Evolutionary conservation across 2,113 vertebrate genomes (phyloP).

Genomic region (Ellobius talpinus): DNA sequence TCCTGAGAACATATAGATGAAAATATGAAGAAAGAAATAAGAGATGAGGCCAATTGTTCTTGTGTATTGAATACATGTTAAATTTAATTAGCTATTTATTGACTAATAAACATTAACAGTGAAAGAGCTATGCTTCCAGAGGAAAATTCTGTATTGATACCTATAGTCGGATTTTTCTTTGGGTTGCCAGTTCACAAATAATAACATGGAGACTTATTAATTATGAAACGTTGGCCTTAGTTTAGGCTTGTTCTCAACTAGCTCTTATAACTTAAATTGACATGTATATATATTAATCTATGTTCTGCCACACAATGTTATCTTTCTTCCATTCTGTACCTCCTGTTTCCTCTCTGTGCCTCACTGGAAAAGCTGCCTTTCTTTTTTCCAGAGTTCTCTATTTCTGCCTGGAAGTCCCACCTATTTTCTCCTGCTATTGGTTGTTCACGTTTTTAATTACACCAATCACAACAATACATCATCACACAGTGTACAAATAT

Average conservation of each 20-base stretch:
- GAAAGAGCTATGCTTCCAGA: background rate
- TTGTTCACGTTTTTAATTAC: background rate
- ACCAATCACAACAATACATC: background rate
- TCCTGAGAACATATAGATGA: background rate
- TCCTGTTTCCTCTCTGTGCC: background rate
- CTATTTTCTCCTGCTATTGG: background rate
- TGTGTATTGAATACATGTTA: background rate
- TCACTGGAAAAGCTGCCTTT: background rate
- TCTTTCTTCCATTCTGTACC: background rate
- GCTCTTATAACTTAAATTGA: background rate
- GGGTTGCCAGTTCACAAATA: background rate
- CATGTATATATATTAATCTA: background rate
- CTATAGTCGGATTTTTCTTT: background rate
- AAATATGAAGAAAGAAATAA: background rate
- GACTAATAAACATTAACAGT: background rate
- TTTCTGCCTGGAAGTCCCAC: background rate
- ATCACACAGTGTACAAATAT: background rate
- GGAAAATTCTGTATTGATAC: background rate
- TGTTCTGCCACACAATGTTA: background rate
- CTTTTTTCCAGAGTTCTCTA: background rate
- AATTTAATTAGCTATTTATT: background rate
- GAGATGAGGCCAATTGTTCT: background rate
- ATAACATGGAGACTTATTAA: background rate
- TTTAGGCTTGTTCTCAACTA: background rate
- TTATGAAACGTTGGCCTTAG: background rate